Conservation (phyloP, 2,888 invertebrate species). For the Mimas tiliae region DNA sequence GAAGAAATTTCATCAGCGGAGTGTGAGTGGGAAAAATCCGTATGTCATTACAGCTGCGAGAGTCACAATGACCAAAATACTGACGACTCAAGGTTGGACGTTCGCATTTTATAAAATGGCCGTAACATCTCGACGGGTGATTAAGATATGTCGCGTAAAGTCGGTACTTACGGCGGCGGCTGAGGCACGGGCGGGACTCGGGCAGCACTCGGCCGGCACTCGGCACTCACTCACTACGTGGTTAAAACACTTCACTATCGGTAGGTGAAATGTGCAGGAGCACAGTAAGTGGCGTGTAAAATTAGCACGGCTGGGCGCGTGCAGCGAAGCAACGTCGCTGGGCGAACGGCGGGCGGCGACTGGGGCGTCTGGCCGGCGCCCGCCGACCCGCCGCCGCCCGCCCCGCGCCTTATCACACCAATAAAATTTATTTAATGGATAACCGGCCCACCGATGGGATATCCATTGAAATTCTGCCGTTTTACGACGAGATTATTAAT, state of each 20-base stretch:
- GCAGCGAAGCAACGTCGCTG: constrained; percentile 62
- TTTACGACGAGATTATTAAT: constrained; percentile 65
- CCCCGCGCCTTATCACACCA: constrained; percentile 78
- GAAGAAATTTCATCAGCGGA: constrained; percentile 14
- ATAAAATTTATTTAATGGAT: constrained; percentile 83
- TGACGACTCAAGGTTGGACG: constrained; percentile 74
- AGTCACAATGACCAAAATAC: constrained; percentile 75
- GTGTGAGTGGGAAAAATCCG: constrained; percentile 48
- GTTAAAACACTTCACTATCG: constrained; percentile 72
- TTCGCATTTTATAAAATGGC: constrained; percentile 76
- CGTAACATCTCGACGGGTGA: constrained; percentile 65
- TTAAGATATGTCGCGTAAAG: constrained; percentile 58
- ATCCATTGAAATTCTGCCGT: constrained; percentile 71
- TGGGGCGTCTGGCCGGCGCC: constrained; percentile 77
- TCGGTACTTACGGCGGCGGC: constrained; percentile 57
- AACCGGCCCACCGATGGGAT: constrained; percentile 70
- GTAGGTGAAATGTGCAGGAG: constrained; percentile 62
- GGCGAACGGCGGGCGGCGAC: constrained; percentile 69
- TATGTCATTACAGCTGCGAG: constrained; percentile 53
- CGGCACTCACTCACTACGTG: constrained; percentile 28
- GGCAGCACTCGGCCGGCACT: constrained; percentile 47
- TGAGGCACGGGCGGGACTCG: constrained; percentile 30
- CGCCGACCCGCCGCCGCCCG: constrained; percentile 69
- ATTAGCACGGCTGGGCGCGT: constrained; percentile 62
- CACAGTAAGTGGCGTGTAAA: constrained; percentile 68